phyloP scores from a whole-genome alignment of 2,113 vertebrate genomes.

The Ceratotherium simum region DNA sequence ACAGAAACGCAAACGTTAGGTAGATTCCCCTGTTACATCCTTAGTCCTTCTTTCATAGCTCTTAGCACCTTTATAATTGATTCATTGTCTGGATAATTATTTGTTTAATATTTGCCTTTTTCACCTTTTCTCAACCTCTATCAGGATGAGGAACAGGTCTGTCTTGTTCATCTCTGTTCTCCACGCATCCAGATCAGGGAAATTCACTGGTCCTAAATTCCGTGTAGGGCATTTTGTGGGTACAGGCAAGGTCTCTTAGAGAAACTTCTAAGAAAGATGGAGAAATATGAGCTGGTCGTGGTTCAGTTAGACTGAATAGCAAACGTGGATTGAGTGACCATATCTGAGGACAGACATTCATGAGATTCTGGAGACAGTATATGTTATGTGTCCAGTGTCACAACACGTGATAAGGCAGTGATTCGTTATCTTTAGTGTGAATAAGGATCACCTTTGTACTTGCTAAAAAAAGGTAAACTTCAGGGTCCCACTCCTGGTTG shows the following conservation, averaged over 20 bases:
- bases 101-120: slow-evolving; percentile 29
- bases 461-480: neutral
- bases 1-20: neutral
- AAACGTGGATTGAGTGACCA: slow-evolving; percentile 46
- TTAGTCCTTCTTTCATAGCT: neutral
- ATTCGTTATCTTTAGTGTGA: slow-evolving; percentile 32
- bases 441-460: slow-evolving; percentile 1
- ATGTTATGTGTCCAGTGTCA: neutral
- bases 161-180: neutral
- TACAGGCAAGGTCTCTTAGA: slow-evolving; percentile 53
- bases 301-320: slow-evolving; percentile 56
- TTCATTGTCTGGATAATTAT: neutral
- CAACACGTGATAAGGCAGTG: neutral
- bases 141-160: neutral
- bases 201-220: slow-evolving; percentile 38
- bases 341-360: slow-evolving; percentile 38
- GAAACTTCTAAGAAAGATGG: slow-evolving; percentile 40
- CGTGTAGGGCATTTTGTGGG: neutral
- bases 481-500: neutral
- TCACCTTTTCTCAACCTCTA: neutral
- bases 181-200: neutral
- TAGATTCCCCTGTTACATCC: neutral
- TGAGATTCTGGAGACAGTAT: neutral
- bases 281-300: slow-evolving; percentile 64
- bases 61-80: neutral